These are phyloP conservation scores for Chaetops frenatus DNA, from an alignment of 2,113 vertebrate genomes.

Conservation along the genomic window DNA sequence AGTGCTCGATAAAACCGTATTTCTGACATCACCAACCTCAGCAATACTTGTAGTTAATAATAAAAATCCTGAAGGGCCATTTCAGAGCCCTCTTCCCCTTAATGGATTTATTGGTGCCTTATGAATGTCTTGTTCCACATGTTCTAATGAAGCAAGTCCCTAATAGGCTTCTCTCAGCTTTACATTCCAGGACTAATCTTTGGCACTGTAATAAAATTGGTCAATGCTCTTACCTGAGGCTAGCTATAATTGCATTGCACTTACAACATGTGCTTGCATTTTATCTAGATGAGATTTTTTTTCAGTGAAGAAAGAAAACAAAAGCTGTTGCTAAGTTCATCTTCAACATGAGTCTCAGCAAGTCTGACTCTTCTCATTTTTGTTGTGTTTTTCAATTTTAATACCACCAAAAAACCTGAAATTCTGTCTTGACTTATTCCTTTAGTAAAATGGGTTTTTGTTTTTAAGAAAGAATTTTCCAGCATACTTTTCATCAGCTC, in stretches of 20 bases:
- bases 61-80: neutral
- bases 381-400: neutral
- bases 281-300: constrained; percentile 32
- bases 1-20: neutral
- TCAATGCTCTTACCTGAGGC: constrained; percentile 50
- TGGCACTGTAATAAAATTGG: constrained; percentile 42
- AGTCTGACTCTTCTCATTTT: neutral
- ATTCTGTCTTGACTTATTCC: neutral
- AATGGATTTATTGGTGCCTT: constrained; percentile 57
- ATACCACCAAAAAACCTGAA: neutral
- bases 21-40: neutral
- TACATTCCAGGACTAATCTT: constrained; percentile 55
- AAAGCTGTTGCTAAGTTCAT: constrained; percentile 28
- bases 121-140: constrained; percentile 49
- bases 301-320: constrained; percentile 6
- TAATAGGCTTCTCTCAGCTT: constrained; percentile 45
- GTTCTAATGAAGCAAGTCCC: constrained; percentile 51
- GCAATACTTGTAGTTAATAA: constrained; percentile 24
- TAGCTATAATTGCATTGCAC: constrained; percentile 55
- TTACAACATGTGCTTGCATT: constrained; percentile 16
- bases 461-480: neutral
- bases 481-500: neutral
- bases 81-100: constrained; percentile 26
- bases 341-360: neutral
- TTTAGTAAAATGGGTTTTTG: neutral